A percentile compares a stretch with the other conserved stretches of the same genome.
phyloP scores from a whole-genome alignment of 2,113 vertebrate species.

The Dryoscopus gambensis region DNA sequence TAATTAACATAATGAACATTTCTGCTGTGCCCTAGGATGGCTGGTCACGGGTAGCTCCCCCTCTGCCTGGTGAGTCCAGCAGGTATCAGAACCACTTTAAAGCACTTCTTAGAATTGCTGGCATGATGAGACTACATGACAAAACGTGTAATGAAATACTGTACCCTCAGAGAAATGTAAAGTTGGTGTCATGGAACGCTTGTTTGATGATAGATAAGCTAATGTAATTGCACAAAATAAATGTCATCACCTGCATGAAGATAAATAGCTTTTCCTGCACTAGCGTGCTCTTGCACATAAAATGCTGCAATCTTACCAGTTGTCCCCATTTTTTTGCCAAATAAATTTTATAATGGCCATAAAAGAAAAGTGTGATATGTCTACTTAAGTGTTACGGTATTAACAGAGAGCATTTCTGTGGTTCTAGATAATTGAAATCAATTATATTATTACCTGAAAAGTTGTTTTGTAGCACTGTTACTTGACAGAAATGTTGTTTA shows the following conservation, averaged over 20 bases:
- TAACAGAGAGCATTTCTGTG: neutral
- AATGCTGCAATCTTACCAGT: slow-evolving; percentile 7
- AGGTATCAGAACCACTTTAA: neutral
- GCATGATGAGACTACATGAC: neutral
- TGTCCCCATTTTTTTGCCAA: slow-evolving; percentile 2
- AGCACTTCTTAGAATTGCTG: neutral
- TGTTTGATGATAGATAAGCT: neutral
- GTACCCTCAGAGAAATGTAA: neutral
- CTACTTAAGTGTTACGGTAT: slow-evolving; percentile 16
- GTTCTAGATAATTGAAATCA: slow-evolving; percentile 15
- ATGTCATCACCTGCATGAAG: neutral
- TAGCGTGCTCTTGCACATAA: slow-evolving; percentile 13
- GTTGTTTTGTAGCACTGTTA: neutral
- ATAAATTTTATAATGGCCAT: slow-evolving; percentile 27
- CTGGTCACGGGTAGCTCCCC: neutral
- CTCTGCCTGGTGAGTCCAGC: neutral
- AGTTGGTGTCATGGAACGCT: neutral
- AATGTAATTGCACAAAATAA: neutral
- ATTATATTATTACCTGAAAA: slow-evolving; percentile 3
- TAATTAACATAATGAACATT: neutral
- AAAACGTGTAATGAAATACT: neutral
- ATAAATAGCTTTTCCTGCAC: slow-evolving; percentile 1
- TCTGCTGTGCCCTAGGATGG: neutral
- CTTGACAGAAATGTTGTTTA: neutral
- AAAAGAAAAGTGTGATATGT: slow-evolving; percentile 26